A percentile compares a stretch with the other conserved stretches of the same genome.
These are phyloP conservation scores for Mesochorus sp. DNA, from an alignment of 2,888 invertebrate genomes.

Conservation along the genomic window DNA sequence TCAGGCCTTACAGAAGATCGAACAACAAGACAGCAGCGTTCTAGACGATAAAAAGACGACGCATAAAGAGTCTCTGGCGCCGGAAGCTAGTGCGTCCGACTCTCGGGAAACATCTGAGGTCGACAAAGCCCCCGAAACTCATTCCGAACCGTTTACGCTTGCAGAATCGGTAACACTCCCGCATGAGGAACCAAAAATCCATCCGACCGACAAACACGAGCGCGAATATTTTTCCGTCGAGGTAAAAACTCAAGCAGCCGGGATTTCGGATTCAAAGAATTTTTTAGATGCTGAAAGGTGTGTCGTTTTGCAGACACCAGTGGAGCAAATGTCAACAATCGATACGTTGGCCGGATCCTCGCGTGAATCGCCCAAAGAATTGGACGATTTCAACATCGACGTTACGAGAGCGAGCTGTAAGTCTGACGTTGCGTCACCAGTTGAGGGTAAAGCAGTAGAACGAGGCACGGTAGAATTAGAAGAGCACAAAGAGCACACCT, in stretches of 20 bases:
- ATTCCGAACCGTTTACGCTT: too few relatives aligned
- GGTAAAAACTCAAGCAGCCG: slow-evolving; percentile 67
- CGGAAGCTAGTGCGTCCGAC: background rate
- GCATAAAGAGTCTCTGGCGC: background rate
- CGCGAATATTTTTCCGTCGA: slow-evolving; percentile 67
- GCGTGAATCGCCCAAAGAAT: slow-evolving; percentile 66
- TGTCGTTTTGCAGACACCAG: slow-evolving; percentile 74
- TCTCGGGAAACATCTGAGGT: slow-evolving; percentile 8
- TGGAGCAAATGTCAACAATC: slow-evolving; percentile 63
- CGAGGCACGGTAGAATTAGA: slow-evolving; percentile 80
- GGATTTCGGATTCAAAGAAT: slow-evolving; percentile 48
- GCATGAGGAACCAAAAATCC: slow-evolving; percentile 29
- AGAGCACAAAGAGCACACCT: slow-evolving; percentile 77
- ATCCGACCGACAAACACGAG: slow-evolving; percentile 65
- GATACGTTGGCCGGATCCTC: slow-evolving; percentile 62
- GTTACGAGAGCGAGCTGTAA: slow-evolving; percentile 76
- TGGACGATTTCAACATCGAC: slow-evolving; percentile 36
- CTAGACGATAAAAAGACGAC: slow-evolving; percentile 21
- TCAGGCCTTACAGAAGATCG: slow-evolving; percentile 10
- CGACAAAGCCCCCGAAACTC: too few relatives aligned
- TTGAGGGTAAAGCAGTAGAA: slow-evolving; percentile 76
- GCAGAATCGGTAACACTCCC: too few relatives aligned
- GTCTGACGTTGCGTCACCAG: slow-evolving; percentile 75
- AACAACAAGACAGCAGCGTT: slow-evolving; percentile 33
- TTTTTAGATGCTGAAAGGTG: slow-evolving; percentile 71